Evolutionary conservation across 2,113 vertebrate genomes (phyloP), one percentile per base, ranked within the genome.

Genomic region (Carassius auratus): DNA sequence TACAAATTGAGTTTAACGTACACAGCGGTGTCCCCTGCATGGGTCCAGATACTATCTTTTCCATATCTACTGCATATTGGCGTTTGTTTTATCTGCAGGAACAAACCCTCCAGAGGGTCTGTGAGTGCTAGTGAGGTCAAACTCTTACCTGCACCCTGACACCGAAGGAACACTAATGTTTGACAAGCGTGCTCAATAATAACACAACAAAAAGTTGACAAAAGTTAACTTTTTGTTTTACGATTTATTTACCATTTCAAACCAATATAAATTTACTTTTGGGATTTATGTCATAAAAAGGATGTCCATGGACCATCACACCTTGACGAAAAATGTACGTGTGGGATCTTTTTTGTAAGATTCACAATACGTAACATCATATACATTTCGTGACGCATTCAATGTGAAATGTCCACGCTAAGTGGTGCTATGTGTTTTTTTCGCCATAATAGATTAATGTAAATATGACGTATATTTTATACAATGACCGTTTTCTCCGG

Each of bases 1-100:
- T 88, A 86, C 88, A 90, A 90, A 91, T 85, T 84, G 84, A 86
- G 85, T 90, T 91, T 84, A 90, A 86, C 88, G 73, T 71, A 59
- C n/a, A 38, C 74, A 33, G 64, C 4, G 36, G 55, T 59, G 57
- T 87, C 84, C 73, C 86, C 78, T 62, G 85, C 85, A 85, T 90
- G 79, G 85, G 61, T 92, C 48, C 82, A 86, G 17, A 30, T 61
- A 73, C 66, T 79, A 87, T 87, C 85, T 69, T 85, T 87, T 84
- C 42, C 59, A 8, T 69, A 75, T 66, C 78, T 81, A 76, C 86
- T 87, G 89, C 85, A 84, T 59, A 23, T 59, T 77, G 75, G 73
- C 48, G n/a, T 85, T 83, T 68, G 81, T 84, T 84, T 86, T 84
- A 85, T 38, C 38, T 62, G 74, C 33, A 21, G 36, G 66, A 75